Base-by-base conservation (phyloP, 1,140 invertebrate genomes). In the Sesamia nonagrioides region DNA sequence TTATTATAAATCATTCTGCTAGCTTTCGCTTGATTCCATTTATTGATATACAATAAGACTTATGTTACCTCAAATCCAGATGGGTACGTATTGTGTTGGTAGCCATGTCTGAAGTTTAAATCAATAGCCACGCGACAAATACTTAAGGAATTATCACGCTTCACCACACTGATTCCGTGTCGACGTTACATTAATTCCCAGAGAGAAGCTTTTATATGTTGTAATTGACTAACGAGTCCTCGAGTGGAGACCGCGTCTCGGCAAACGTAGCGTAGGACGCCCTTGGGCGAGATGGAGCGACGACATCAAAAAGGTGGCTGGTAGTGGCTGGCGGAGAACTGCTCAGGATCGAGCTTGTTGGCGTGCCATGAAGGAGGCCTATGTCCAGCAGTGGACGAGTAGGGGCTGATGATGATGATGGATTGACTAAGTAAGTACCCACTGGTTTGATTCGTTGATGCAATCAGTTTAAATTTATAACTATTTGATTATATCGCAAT, bases 1-100 rank as follows among this genome's bases (percentile, higher is more conserved):
- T n/a, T n/a, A n/a, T n/a, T n/a, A n/a, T n/a, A n/a, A n/a, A n/a
- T 9, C 21, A n/a, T n/a, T 58, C 11, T 66, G 61, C 4, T n/a
- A 37, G 17, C 61, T 66, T 66, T 66, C 61, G 37, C 61, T 66
- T 40, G 37, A 42, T 66, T 66, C 42, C 42, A 66, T 66, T 58
- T 42, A 8, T 66, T 17, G n/a, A 8, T 35, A 13, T 6, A 50
- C 45, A 50, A 60, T 13, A 60, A 60, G 3, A 60, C 2, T 27
- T 13, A 60, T 60, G 27, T 27, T 27, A 27, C 27, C 27, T 27
- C 27, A 27, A 27, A 27, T 27, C 27, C 27, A 27, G 27, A 27
- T 27, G 27, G 37, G 52, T n/a, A 54, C 21, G 27, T 27, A 27
- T 54, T 54, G n/a, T 54, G 9, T 6, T 18, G 27, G n/a, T n/a